Percentiles rank a stretch among this genome's conserved stretches.
phyloP scores from a whole-genome alignment of 1,140 invertebrate species.

The Ceratina japonica region DNA sequence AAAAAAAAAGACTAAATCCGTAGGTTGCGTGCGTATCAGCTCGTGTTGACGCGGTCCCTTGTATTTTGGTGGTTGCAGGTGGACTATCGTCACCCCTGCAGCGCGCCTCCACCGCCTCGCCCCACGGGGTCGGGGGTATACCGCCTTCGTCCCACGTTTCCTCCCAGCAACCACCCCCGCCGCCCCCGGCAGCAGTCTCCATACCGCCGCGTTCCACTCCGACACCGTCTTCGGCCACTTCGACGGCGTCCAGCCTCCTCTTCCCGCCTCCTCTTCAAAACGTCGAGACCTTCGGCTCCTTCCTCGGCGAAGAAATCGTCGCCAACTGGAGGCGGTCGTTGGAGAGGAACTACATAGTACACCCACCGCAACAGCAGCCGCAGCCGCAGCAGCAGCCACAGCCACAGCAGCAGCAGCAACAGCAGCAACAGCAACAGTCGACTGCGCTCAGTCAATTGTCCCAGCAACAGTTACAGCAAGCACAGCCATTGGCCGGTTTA shows the following conservation, averaged over 20 bases:
- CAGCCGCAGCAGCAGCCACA: constrained; percentile 72
- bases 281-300: constrained; percentile 85
- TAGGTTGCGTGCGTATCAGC: constrained; percentile 54
- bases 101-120: constrained; percentile 78
- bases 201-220: constrained; percentile 76
- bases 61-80: constrained; percentile 79
- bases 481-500: constrained; percentile 61
- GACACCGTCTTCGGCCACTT: constrained; percentile 79
- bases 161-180: constrained; percentile 72
- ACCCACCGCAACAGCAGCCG: constrained; percentile 77
- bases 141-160: constrained; percentile 77
- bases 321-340: constrained; percentile 87
- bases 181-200: constrained; percentile 60
- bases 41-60: constrained; percentile 76
- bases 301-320: constrained; percentile 88
- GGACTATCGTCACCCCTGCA: constrained; percentile 79
- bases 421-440: constrained; percentile 56
- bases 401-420: constrained; percentile 65
- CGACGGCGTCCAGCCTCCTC: constrained; percentile 78
- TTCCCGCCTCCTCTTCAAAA: constrained; percentile 83
- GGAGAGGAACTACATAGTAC: constrained; percentile 82
- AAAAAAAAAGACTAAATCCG: neutral
- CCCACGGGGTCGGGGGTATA: constrained; percentile 76
- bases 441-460: constrained; percentile 58
- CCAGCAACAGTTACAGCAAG: constrained; percentile 65